Evolutionary conservation across 37 sponge, comb jelly and placozoan genomes (phyloP), one percentile per base, ranked within the genome.

Genomic region (Mnemiopsis leidyi): DNA sequence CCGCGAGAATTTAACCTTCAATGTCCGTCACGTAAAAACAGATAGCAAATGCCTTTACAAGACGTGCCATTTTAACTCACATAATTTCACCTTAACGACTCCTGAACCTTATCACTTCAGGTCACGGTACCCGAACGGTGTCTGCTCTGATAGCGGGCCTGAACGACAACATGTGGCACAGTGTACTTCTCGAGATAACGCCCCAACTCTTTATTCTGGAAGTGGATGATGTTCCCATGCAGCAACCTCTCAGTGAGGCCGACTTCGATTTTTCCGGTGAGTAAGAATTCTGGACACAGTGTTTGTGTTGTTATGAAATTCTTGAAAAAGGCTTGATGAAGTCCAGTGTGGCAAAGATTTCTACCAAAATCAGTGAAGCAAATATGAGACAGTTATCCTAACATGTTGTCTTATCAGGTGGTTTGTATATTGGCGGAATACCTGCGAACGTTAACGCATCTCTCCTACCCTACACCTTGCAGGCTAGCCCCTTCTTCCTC

Each of bases 151-250:
- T 35, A 9, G 36, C 20, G 13, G 37, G 37, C 33, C 82, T 79
- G 82, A 79, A 79, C 37, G 82, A 79, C 21, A 79, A 79, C 82
- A 79, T 29, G 23, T 79, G 82, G 82, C 82, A 79, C 82, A 79
- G 37, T 35, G 37, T 35, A 2, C 1, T 35, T 13, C 82, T 79
- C 1, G 73, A 69, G 73, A 69, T 69, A 5, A 69, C 73, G 24
- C n/a, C 73, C 21, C 24, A 21, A 3, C 2, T 25, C 82, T 35
- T 79, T 20, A 32, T 33, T 9, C 29, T 79, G 9, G 82, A 79
- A 35, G 82, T 79, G 82, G 82, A 79, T 33, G 82, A 29, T 5
- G 13, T 20, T 1, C 37, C 82, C 82, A 79, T 79, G 37, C 35
- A 35, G 3, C 35, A 79, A 35, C 82, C 82, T 1, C 82, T 79